These are phyloP conservation scores for Capromys pilorides DNA, from an alignment of 2,797 vertebrate species.

Conservation along the genomic window DNA sequence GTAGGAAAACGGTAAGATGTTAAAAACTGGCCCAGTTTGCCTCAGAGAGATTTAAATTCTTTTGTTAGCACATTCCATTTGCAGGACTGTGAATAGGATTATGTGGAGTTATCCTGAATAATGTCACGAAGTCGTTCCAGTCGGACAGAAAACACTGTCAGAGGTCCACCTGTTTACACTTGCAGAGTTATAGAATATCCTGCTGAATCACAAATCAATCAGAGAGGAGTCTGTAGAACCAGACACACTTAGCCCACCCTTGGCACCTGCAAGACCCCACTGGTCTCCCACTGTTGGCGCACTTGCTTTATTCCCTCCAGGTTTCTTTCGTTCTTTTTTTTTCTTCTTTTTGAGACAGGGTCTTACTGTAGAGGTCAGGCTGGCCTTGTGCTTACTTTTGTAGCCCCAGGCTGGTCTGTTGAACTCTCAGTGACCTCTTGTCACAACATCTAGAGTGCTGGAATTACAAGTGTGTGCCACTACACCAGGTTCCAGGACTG, in stretches of 20 bases:
- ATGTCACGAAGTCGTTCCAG: not conserved
- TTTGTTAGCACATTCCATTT: not conserved
- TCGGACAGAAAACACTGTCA: not conserved
- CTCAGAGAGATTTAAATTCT: conserved; percentile 19
- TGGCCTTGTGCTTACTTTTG: too few species aligned
- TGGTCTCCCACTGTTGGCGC: not conserved
- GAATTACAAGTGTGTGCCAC: too few species aligned
- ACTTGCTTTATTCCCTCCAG: not conserved
- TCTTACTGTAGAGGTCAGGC: too few species aligned
- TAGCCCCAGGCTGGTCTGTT: too few species aligned
- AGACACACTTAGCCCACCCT: not conserved
- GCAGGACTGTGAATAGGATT: not conserved
- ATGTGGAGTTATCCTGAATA: not conserved
- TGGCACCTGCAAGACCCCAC: not conserved
- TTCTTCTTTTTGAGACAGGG: not conserved
- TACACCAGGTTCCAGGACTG: too few species aligned
- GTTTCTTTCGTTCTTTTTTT: not conserved
- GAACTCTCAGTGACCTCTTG: too few species aligned
- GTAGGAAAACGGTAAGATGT: not conserved
- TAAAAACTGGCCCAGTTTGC: not conserved
- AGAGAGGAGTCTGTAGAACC: not conserved
- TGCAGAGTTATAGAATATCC: not conserved
- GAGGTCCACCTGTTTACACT: not conserved
- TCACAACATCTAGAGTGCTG: too few species aligned
- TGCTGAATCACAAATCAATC: not conserved